Conservation (phyloP, 2,797 vertebrate genomes). For the Ctenochaetus hawaiiensis region DNA sequence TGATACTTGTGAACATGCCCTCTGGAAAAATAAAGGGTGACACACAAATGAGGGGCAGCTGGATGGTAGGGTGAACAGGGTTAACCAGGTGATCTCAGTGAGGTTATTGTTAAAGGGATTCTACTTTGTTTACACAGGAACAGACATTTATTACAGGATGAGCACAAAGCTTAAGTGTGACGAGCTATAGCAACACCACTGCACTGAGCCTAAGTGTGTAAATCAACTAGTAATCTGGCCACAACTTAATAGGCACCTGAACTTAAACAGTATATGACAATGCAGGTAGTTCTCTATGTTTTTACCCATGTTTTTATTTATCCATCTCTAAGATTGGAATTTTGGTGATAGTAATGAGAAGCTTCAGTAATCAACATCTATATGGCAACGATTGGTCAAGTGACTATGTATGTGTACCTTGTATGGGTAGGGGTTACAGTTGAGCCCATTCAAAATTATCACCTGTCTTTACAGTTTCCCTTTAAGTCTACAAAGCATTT, state of each 20-base stretch:
- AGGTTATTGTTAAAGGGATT: slow-evolving; percentile 5
- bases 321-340: background rate
- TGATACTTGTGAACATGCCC: slow-evolving; percentile 47
- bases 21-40: background rate
- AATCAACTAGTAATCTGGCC: background rate
- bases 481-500: too few relatives aligned
- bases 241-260: background rate
- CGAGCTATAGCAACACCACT: background rate
- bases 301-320: background rate
- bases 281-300: background rate
- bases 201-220: background rate
- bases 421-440: background rate
- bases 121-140: background rate
- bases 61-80: background rate
- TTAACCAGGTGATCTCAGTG: background rate
- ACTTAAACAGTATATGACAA: background rate
- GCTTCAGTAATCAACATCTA: background rate
- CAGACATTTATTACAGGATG: background rate
- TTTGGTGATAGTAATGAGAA: background rate
- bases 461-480: background rate
- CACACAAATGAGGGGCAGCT: slow-evolving; percentile 19
- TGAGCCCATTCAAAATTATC: background rate
- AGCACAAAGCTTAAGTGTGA: slow-evolving; percentile 1
- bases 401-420: background rate
- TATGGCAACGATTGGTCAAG: too few relatives aligned